Conservation (phyloP, 1,140 invertebrate genomes). For the Caenorhabditis inopinata region DNA sequence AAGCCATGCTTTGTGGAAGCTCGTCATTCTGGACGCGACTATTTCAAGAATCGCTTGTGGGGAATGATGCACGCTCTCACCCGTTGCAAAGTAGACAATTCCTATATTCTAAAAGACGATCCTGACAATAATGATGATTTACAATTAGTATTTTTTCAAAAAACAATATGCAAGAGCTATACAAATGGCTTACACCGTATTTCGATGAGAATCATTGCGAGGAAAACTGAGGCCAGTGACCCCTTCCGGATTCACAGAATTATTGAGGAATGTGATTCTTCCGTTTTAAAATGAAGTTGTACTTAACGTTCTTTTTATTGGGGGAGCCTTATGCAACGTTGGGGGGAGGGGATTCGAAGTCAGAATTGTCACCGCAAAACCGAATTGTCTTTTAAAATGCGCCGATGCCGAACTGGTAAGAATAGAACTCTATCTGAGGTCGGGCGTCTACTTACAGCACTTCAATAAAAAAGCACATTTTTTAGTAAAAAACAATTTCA, state of each 20-base stretch:
- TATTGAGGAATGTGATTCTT: neutral
- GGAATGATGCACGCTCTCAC: neutral
- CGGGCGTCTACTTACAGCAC: too few species aligned
- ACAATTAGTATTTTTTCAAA: neutral
- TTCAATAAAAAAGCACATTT: too few species aligned
- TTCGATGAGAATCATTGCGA: neutral
- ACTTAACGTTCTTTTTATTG: too few species aligned
- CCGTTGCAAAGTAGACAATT: neutral
- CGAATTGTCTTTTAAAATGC: too few species aligned
- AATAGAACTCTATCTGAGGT: too few species aligned
- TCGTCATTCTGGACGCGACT: neutral
- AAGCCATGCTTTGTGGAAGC: neutral
- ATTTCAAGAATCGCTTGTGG: neutral
- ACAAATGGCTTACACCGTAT: neutral
- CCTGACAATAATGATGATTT: neutral
- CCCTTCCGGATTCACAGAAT: constrained; percentile 12
- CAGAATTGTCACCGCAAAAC: too few species aligned
- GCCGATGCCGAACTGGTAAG: too few species aligned
- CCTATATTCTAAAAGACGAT: neutral
- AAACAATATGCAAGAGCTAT: neutral
- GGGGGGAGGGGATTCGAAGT: too few species aligned
- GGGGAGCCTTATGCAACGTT: too few species aligned
- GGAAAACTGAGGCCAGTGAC: neutral
- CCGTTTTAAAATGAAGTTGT: too few species aligned
- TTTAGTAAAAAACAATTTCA: too few species aligned